Conservation (phyloP, 2,797 vertebrate genomes). For the Prunella strophiata region DNA sequence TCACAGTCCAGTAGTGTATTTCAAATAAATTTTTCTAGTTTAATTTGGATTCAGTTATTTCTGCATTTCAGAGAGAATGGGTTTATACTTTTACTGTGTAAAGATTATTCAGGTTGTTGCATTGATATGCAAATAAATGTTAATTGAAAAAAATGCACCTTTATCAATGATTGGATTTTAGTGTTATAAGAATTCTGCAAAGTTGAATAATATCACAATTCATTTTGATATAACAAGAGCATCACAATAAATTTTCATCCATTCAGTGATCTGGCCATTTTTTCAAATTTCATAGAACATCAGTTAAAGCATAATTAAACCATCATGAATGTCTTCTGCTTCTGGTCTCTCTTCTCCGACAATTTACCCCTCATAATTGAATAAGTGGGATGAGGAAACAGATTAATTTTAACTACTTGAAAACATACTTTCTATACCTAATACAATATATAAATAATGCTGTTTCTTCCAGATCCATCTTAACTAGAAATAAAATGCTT, state of each 20-base stretch:
- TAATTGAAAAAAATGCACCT: not conserved
- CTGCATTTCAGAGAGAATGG: not conserved
- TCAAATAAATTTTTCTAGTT: not conserved
- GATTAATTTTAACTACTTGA: not conserved
- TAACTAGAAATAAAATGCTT: not conserved
- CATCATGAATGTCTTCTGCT: not conserved
- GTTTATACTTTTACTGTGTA: not conserved
- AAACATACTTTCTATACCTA: not conserved
- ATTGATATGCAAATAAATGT: not conserved
- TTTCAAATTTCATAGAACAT: not conserved
- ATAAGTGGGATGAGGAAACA: not conserved
- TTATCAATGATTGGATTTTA: not conserved
- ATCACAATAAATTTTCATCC: not conserved
- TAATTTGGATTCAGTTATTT: not conserved
- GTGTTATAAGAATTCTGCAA: not conserved
- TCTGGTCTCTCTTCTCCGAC: not conserved
- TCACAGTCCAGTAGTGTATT: not conserved
- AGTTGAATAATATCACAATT: not conserved
- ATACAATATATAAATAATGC: not conserved
- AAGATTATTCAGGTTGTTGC: not conserved
- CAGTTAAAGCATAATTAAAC: slow-evolving; percentile 10
- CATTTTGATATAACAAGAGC: not conserved
- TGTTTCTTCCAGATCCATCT: not conserved
- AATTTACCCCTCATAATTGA: not conserved
- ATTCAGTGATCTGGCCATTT: not conserved